Base-by-base conservation (phyloP, 2,888 invertebrate species). In the Pheosia tremula region DNA sequence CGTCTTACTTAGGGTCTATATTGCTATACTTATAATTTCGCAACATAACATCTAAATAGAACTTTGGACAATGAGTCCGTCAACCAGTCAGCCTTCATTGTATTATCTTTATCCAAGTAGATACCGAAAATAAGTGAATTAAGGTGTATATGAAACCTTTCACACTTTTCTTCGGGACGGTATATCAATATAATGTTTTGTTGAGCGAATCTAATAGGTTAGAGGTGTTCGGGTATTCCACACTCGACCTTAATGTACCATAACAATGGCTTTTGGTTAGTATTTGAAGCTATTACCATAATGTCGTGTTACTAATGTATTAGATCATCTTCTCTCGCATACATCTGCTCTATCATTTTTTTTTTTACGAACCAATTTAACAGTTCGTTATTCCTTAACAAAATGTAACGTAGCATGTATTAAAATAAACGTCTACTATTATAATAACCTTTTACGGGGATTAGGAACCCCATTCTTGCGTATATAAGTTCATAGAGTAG, bases 401-500 rank as follows among this genome's bases (percentile, higher is more conserved):
- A 24, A 24, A 24, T 24, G 24, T 36, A 52, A n/a, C 52, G 0
- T 52, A 36, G 24, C 11, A 3, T 52, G 53, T 58, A 58, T 58
- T 54, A 4, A 36, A 43, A 56, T 3, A 10, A 60, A 47, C 38
- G 43, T 38, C 52, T 58, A 52, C 49, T 50, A 60, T 57, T 57
- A 39, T 49, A 24, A 24, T 24, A 60, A 55, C 60, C 63, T 60
- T 60, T 60, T 47, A 60, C 60, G 57, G 60, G 11, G 10, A 63
- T 63, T 63, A 60, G 8, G 57, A 38, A 37, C 13, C 50, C 37
- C 9, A 53, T 53, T 53, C 37, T 37, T 36, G 53, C 56, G 52
- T 10, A 62, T 61, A 64, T 64, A 56, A 54, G 62, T 58, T 56
- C 59, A 58, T 59, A 60, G 52, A 58, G 54, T 57, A 55, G 24